A percentile compares a stretch with the other conserved stretches of the same genome.
Conservation (phyloP, 2,888 invertebrate genomes). For the Atethmia centrago region DNA sequence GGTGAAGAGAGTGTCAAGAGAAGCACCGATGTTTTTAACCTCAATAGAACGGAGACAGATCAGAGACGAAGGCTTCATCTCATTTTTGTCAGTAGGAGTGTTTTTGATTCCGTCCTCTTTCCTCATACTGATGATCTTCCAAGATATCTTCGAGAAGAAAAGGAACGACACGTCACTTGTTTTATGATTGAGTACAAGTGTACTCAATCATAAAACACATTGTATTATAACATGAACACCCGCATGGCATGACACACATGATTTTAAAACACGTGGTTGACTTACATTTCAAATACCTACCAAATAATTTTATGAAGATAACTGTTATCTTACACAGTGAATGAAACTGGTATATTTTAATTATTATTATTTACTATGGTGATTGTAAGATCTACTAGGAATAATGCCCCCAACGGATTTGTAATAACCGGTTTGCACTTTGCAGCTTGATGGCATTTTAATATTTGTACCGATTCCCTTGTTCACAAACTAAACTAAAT, state of each 20-base stretch:
- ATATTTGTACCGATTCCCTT: too few species aligned
- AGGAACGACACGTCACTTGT: not conserved
- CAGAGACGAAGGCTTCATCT: not conserved
- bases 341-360: slow-evolving; percentile 29
- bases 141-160: not conserved
- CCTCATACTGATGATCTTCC: not conserved
- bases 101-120: not conserved
- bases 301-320: slow-evolving; percentile 16
- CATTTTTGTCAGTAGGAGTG: not conserved
- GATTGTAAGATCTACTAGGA: slow-evolving; percentile 1
- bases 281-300: slow-evolving; percentile 31
- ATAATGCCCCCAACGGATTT: slow-evolving; percentile 38
- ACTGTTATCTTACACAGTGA: slow-evolving; percentile 12
- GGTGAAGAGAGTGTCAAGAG: too few species aligned
- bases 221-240: slow-evolving; percentile 1
- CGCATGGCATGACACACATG: slow-evolving; percentile 30
- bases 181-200: too few species aligned
- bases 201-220: not conserved
- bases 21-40: too few species aligned
- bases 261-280: slow-evolving; percentile 5
- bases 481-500: too few species aligned
- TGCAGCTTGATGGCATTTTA: not conserved
- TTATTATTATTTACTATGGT: not conserved
- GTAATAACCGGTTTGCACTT: slow-evolving; percentile 9
- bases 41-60: too few species aligned